A percentile compares a stretch with the other conserved stretches of the same genome.
phyloP scores from a whole-genome alignment of 2,113 vertebrate species.

The Propithecus coquereli region DNA sequence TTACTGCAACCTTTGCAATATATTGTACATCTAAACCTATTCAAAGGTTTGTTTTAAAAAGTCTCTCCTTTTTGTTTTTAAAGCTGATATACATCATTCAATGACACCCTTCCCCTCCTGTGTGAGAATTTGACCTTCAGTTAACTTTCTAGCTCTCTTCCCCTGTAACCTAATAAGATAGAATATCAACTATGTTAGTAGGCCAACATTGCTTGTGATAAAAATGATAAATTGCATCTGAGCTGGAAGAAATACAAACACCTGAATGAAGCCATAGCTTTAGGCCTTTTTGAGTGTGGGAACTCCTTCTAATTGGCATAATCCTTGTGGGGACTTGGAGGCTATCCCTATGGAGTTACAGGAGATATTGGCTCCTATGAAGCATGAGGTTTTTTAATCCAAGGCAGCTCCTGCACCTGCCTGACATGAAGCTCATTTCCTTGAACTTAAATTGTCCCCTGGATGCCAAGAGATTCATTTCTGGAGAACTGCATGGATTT shows the following conservation, averaged over 20 bases:
- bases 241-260: neutral
- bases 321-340: neutral
- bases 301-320: neutral
- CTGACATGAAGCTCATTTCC: neutral
- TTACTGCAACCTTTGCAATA: neutral
- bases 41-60: neutral
- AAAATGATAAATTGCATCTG: conserved; percentile 32
- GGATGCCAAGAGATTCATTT: neutral
- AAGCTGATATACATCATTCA: neutral
- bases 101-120: neutral
- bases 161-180: neutral
- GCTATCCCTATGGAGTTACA: neutral
- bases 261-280: neutral
- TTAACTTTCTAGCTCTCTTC: neutral
- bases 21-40: neutral
- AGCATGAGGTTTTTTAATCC: neutral
- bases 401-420: neutral
- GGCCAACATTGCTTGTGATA: neutral
- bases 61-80: neutral
- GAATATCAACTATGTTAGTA: neutral
- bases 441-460: neutral
- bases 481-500: neutral
- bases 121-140: neutral
- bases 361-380: neutral
- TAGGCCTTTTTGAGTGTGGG: neutral